These are phyloP conservation scores for Seira ritae DNA, from an alignment of 2,888 invertebrate species.

Conservation along the genomic window DNA sequence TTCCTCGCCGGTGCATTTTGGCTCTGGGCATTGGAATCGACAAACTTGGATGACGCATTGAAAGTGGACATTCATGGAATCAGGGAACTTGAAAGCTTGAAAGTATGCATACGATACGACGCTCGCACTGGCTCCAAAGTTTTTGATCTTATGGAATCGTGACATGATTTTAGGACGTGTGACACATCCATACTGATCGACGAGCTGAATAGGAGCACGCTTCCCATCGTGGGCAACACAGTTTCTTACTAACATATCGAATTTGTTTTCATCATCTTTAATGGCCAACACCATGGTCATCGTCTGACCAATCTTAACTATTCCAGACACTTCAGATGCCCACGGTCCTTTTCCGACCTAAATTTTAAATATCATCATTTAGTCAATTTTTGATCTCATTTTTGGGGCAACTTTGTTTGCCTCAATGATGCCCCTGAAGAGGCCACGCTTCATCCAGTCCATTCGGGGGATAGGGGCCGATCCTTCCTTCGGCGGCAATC, in stretches of 20 bases:
- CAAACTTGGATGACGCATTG: slow-evolving; percentile 97
- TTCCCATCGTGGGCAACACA: slow-evolving; percentile 97
- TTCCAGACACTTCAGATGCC: slow-evolving; percentile 97
- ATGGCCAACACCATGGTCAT: slow-evolving; percentile 98
- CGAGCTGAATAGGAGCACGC: slow-evolving; percentile 92
- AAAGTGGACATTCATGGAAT: slow-evolving; percentile 95
- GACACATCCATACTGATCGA: slow-evolving; percentile 95
- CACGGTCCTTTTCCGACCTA: slow-evolving; percentile 94
- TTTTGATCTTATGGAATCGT: slow-evolving; percentile 96
- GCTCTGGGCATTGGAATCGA: slow-evolving; percentile 94
- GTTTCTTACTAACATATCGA: slow-evolving; percentile 95
- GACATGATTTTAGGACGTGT: slow-evolving; percentile 94
- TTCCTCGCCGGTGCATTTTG: slow-evolving; percentile 84
- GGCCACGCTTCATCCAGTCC: slow-evolving; percentile 90
- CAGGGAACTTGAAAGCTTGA: slow-evolving; percentile 98
- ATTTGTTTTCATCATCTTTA: slow-evolving; percentile 96
- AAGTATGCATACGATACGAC: slow-evolving; percentile 97
- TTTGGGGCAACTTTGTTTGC: no score
- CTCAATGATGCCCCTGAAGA: slow-evolving; percentile 83
- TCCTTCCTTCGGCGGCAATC: slow-evolving; percentile 72
- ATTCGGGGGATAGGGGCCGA: slow-evolving; percentile 74
- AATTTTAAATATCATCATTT: neutral
- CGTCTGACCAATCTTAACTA: slow-evolving; percentile 96
- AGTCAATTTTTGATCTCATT: slow-evolving; percentile 96
- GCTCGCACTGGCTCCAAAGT: slow-evolving; percentile 95